Evolutionary conservation across 1,140 invertebrate genomes (phyloP).

Genomic region (Aphis gossypii): DNA sequence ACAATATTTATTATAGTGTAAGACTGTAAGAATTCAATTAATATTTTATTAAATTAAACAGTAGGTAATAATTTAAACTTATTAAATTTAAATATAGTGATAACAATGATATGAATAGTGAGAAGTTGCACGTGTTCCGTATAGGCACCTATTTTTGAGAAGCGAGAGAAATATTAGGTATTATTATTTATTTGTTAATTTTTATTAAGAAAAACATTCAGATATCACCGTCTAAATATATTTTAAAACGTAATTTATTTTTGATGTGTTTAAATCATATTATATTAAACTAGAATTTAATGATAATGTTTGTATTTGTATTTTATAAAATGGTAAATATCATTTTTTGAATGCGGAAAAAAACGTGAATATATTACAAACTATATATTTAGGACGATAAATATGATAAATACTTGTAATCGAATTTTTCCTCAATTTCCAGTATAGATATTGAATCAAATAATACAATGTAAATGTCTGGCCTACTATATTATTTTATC

Average conservation of each 20-base stretch:
- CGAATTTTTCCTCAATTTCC: not conserved
- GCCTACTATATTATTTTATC: no score
- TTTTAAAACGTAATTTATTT: not conserved
- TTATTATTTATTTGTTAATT: not conserved
- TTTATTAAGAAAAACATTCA: not conserved
- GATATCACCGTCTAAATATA: not conserved
- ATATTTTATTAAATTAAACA: not conserved
- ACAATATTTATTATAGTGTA: not conserved
- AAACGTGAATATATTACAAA: not conserved
- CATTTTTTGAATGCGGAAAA: not conserved
- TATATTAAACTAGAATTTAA: not conserved
- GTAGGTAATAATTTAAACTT: not conserved
- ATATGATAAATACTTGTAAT: not conserved
- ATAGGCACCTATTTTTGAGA: not conserved
- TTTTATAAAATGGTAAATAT: not conserved
- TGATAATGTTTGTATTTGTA: not conserved
- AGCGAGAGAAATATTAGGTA: no score
- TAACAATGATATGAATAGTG: not conserved
- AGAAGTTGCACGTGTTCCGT: not conserved
- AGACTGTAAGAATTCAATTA: not conserved
- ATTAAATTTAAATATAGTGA: not conserved
- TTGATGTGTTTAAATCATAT: not conserved
- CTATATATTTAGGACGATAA: not conserved
- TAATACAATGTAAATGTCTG: not conserved
- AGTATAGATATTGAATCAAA: not conserved